Conservation (phyloP, 2,888 invertebrate species). For the Calliopum simillimum region DNA sequence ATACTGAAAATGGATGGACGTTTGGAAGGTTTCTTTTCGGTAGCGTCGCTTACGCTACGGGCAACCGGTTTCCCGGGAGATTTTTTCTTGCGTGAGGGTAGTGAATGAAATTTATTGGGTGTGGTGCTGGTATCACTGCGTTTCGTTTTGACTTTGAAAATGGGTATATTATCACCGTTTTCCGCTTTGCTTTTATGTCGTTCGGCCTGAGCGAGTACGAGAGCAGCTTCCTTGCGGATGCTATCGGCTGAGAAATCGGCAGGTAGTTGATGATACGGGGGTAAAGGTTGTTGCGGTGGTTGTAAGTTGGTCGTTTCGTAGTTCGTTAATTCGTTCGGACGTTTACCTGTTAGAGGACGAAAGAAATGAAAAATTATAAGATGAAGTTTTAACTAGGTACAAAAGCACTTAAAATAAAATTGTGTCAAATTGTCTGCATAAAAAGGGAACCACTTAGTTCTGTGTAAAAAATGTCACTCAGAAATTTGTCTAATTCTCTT, state of each 20-base stretch:
- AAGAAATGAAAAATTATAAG: constrained; percentile 16
- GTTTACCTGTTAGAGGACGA: constrained; percentile 58
- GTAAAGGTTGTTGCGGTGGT: constrained; percentile 63
- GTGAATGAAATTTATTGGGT: constrained; percentile 74
- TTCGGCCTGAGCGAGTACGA: constrained; percentile 79
- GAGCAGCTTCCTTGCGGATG: constrained; percentile 81
- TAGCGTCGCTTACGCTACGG: constrained; percentile 72
- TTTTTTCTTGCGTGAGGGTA: constrained; percentile 74
- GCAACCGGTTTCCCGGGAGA: constrained; percentile 67
- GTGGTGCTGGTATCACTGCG: constrained; percentile 42
- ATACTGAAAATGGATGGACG: constrained; percentile 76
- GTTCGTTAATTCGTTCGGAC: constrained; percentile 61
- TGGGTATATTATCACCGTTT: constrained; percentile 62
- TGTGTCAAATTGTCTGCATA: too few relatives aligned
- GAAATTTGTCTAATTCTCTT: too few relatives aligned
- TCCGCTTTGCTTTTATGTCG: constrained; percentile 77
- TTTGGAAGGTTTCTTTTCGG: constrained; percentile 67
- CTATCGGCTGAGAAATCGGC: constrained; percentile 78
- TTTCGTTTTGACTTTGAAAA: constrained; percentile 58
- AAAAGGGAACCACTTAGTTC: too few relatives aligned
- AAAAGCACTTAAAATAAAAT: background rate
- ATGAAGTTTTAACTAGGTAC: background rate
- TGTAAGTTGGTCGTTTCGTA: constrained; percentile 62
- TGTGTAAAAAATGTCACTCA: too few relatives aligned
- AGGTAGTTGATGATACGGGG: constrained; percentile 70